Base-by-base conservation (phyloP, 2,888 invertebrate species). In the Sesia apiformis region DNA sequence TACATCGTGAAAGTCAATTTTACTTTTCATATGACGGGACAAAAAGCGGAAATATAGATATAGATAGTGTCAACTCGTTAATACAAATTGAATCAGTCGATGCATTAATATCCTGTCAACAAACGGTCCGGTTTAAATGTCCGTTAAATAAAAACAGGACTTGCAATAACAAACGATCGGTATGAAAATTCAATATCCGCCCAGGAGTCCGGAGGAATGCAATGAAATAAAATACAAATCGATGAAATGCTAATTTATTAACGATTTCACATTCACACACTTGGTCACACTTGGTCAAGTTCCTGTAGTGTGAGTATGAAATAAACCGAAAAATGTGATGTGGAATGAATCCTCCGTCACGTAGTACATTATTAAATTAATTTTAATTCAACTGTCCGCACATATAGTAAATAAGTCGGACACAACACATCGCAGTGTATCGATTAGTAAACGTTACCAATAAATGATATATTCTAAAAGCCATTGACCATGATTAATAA, bases 101-200 rank as follows among this genome's bases (percentile, higher is more conserved):
- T 79, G 81, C 79, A 84, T 83, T 87, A 85, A 88, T 87, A 82
- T 88, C 87, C 87, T 84, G 84, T 74, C 78, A 80, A 73, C 73
- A 74, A 72, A 73, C 72, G 74, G 67, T 64, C 73, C 66, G 65
- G 68, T 72, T 49, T 79, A 70, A 81, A 81, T 77, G 69, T 73
- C 64, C 77, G 72, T 80, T 78, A 83, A 80, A 80, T 79, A 81
- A 84, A 79, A 82, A 74, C 67, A 53, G 67, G 65, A 67, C 61
- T 74, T 73, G 72, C 70, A 77, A 73, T 76, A 79, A 80, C 81
- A 79, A 80, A 79, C 76, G 79, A 78, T 78, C 78, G 72, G 72
- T 79, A 85, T 84, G 84, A 84, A 87, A 85, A 86, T 86, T 85
- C 83, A 87, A 88, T 88, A 87, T 88, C 88, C 88, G 86, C 59